Evolutionary conservation across 2,888 invertebrate genomes (phyloP), one percentile per base, ranked within the genome.

Genomic region (Dolichomitus sp.): DNA sequence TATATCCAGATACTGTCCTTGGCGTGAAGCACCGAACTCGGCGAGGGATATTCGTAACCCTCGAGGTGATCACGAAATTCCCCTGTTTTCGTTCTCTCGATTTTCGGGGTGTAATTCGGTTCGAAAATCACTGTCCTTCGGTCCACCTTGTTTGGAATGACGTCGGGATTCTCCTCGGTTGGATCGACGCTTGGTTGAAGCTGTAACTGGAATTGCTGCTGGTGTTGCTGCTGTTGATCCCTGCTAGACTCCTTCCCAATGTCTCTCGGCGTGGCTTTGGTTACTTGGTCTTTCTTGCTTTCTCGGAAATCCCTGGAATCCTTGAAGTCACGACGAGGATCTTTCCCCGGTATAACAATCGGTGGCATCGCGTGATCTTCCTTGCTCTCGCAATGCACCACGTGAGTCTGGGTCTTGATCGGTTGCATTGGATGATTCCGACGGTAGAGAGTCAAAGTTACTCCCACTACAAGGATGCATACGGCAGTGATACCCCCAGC

Each of bases 401-500:
- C 80, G 57, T 87, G 88, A 6, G 86, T 87, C 65, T 89, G 88
- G 19, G 86, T 85, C 83, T 92, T 92, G 33, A 81, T 86, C 48
- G 88, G 66, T 52, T 88, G 87, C 59, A 84, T 85, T 27, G 91
- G 88, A 66, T 91, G 89, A 63, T 75, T 89, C 1, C 92, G 90
- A 14, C 92, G 89, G 73, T 92, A 91, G n/a, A 92, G 80, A 11
- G 92, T 92, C 76, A 92, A 69, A 19, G 92, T 92, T 33, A 92
- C 85, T 12, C 91, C 92, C 4, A 92, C 90, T 33, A 92, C 88
- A 74, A 92, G 89, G 45, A 92, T 92, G 81, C 92, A 92, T 4
- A 91, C 86, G 9, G 92, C 92, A 0, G 92, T 92, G 52, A 92
- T 80, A 9, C 92, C 92, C 2, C 92, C 92, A 40, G 92, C 92